Evolutionary conservation across 2,797 vertebrate species (phyloP).

Genomic region (Hybognathus amarus): DNA sequence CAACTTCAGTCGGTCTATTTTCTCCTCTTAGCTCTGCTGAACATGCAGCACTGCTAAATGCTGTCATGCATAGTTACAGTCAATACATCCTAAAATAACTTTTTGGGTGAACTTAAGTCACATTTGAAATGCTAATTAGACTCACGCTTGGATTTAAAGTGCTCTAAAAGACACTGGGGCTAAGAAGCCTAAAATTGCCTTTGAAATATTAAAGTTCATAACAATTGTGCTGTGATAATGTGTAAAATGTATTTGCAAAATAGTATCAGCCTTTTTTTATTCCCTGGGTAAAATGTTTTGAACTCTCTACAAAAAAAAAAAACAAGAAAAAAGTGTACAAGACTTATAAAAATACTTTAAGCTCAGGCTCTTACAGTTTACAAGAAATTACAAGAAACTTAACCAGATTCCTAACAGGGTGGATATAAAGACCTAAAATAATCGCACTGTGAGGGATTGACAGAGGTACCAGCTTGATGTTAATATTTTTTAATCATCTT

Average conservation of each 20-base stretch:
- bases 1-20: conserved; percentile 2
- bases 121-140: conserved; percentile 47
- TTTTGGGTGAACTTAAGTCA: conserved; percentile 37
- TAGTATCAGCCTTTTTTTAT: neutral
- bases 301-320: neutral
- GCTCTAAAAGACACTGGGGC: conserved; percentile 5
- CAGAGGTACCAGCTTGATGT: neutral
- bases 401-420: neutral
- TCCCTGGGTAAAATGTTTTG: too few relatives aligned
- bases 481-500: neutral
- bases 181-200: neutral
- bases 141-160: conserved; percentile 21
- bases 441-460: neutral
- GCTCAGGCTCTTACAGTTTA: neutral
- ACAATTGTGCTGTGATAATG: neutral
- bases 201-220: neutral
- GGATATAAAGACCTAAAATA: neutral
- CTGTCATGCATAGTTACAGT: conserved; percentile 33
- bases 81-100: conserved; percentile 46
- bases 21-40: conserved; percentile 14
- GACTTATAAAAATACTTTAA: neutral
- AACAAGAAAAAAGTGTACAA: neutral
- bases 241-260: neutral
- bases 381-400: neutral
- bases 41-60: conserved; percentile 33